A percentile compares a stretch with the other conserved stretches of the same genome.
Conservation (phyloP, 2,797 vertebrate species). For the Sebastes hubbsi region DNA sequence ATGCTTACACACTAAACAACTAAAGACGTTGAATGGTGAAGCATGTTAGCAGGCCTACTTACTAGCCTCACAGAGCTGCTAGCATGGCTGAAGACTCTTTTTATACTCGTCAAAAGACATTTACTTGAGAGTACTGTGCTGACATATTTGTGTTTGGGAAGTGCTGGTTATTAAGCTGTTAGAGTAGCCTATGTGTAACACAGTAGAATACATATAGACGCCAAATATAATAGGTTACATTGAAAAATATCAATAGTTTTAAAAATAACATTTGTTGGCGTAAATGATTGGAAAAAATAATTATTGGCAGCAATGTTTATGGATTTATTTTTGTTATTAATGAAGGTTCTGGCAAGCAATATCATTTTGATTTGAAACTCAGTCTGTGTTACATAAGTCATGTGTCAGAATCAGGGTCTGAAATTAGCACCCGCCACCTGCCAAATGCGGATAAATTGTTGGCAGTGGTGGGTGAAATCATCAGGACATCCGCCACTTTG, state of each 20-base stretch:
- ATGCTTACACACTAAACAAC: background rate
- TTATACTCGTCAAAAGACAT: background rate
- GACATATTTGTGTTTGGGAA: background rate
- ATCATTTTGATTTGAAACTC: background rate
- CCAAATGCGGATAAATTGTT: no score
- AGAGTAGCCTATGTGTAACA: no score
- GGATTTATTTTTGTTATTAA: no score
- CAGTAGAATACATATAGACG: no score
- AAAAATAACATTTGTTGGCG: no score
- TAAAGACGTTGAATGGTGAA: background rate
- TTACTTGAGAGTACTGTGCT: background rate
- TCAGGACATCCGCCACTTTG: no score
- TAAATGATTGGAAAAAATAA: no score
- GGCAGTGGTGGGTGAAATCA: no score
- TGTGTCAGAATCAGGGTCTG: background rate
- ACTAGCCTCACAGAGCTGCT: background rate
- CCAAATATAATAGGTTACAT: background rate
- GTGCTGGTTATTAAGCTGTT: no score
- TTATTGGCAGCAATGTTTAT: no score
- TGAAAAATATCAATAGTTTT: no score
- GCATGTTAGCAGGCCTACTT: background rate
- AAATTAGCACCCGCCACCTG: no score
- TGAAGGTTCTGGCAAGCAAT: background rate
- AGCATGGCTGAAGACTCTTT: background rate
- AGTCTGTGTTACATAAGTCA: background rate